phyloP scores from a whole-genome alignment of 2,797 vertebrate genomes.

The Xenopus petersii region DNA sequence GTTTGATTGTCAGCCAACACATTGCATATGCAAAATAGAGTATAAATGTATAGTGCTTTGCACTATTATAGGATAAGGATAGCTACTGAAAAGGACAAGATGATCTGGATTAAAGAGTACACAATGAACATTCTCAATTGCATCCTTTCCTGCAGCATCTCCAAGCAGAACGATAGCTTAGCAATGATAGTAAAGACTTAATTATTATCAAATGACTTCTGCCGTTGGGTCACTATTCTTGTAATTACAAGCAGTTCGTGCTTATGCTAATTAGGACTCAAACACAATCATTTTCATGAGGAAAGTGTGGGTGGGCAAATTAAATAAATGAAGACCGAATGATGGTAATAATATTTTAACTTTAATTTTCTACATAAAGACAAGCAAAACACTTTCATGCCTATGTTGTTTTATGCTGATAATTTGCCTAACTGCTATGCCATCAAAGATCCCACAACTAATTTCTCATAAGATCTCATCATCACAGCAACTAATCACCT shows the following conservation, averaged over 20 bases:
- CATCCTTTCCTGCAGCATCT: constrained; percentile 21
- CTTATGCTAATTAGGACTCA: constrained; percentile 44
- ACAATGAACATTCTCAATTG: constrained; percentile 6
- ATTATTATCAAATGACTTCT: constrained; percentile 51
- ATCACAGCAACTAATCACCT: constrained; percentile 21
- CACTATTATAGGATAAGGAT: no score
- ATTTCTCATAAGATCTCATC: constrained; percentile 16
- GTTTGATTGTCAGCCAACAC: no score
- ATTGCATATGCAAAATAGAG: no score
- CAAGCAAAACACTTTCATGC: constrained; percentile 47
- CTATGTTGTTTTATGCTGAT: constrained; percentile 41
- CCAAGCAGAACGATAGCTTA: constrained; percentile 37
- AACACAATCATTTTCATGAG: constrained; percentile 42
- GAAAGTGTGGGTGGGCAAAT: constrained; percentile 48
- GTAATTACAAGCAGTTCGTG: constrained; percentile 50
- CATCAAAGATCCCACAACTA: background rate
- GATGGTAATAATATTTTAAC: constrained; percentile 50
- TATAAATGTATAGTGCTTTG: no score
- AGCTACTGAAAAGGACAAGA: background rate
- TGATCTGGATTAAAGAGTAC: constrained; percentile 25
- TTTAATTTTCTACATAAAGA: constrained; percentile 48
- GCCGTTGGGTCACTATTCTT: constrained; percentile 47
- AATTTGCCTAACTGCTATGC: constrained; percentile 44
- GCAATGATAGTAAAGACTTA: constrained; percentile 49
- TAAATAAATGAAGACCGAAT: constrained; percentile 47